Conservation (phyloP, 1,140 invertebrate species). For the Cotesia chilonis region DNA sequence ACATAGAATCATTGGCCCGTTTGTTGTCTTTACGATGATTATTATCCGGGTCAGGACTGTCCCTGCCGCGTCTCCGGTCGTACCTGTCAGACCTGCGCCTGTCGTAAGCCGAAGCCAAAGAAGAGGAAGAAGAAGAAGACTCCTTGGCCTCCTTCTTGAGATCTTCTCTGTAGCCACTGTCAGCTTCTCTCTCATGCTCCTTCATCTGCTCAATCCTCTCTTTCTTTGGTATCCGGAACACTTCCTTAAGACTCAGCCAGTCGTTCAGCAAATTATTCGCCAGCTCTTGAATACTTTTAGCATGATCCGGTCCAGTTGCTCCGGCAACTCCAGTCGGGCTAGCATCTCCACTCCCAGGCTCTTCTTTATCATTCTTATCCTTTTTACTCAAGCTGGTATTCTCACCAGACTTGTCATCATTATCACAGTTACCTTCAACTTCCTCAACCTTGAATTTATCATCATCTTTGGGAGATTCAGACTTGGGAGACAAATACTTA, state of each 20-base stretch:
- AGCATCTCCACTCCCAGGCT: not conserved
- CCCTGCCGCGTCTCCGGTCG: constrained; percentile 49
- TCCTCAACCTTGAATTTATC: constrained; percentile 39
- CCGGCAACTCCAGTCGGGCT: not conserved
- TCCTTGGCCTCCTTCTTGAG: constrained; percentile 61
- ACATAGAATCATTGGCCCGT: constrained; percentile 51
- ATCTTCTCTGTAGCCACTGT: constrained; percentile 67
- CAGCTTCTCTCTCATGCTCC: constrained; percentile 89
- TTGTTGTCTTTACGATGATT: constrained; percentile 53
- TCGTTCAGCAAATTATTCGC: constrained; percentile 74
- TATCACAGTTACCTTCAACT: constrained; percentile 44
- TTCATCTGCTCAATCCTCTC: constrained; percentile 92
- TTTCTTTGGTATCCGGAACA: constrained; percentile 95
- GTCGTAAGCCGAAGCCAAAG: constrained; percentile 57
- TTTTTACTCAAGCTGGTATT: constrained; percentile 20
- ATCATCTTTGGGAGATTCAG: constrained; percentile 62
- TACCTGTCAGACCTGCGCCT: constrained; percentile 56
- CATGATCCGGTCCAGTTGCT: constrained; percentile 6
- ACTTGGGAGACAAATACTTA: constrained; percentile 51
- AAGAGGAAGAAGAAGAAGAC: constrained; percentile 47
- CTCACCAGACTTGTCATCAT: constrained; percentile 46
- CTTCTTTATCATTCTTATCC: not conserved
- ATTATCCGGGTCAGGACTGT: constrained; percentile 58
- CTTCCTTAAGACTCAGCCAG: constrained; percentile 86
- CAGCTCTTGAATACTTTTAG: constrained; percentile 64